These are phyloP conservation scores for Aphidius colemani DNA, from an alignment of 2,888 invertebrate species.

Conservation along the genomic window DNA sequence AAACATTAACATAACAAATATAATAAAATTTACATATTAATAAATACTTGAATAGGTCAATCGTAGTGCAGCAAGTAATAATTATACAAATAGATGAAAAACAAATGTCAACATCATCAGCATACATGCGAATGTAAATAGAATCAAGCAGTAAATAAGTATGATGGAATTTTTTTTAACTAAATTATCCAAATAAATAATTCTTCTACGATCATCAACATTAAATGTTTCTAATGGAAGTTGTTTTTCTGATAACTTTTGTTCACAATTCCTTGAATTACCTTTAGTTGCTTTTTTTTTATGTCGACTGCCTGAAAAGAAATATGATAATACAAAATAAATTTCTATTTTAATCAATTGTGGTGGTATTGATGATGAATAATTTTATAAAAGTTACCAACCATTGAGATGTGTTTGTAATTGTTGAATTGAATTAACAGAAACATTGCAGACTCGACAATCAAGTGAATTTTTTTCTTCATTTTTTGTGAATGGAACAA, in stretches of 20 bases:
- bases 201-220: conserved; percentile 40
- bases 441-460: conserved; percentile 61
- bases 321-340: no score
- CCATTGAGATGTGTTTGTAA: conserved; percentile 60
- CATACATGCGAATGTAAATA: conserved; percentile 54
- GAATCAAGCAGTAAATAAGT: conserved; percentile 49
- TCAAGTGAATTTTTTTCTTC: conserved; percentile 56
- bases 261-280: conserved; percentile 37
- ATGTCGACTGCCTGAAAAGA: conserved; percentile 52
- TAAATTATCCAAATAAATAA: conserved; percentile 49
- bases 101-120: conserved; percentile 50
- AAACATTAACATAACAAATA: background rate
- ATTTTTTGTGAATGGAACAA: conserved; percentile 52
- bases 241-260: conserved; percentile 39
- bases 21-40: conserved; percentile 5
- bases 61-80: background rate
- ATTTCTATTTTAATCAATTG: no score
- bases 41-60: conserved; percentile 8
- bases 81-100: conserved; percentile 47
- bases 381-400: conserved; percentile 29
- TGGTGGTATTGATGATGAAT: no score
- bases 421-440: conserved; percentile 62
- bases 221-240: conserved; percentile 35
- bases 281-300: conserved; percentile 57
- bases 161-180: conserved; percentile 50